Base-by-base conservation (phyloP, 2,113 vertebrate species). In the Sylvia atricapilla region DNA sequence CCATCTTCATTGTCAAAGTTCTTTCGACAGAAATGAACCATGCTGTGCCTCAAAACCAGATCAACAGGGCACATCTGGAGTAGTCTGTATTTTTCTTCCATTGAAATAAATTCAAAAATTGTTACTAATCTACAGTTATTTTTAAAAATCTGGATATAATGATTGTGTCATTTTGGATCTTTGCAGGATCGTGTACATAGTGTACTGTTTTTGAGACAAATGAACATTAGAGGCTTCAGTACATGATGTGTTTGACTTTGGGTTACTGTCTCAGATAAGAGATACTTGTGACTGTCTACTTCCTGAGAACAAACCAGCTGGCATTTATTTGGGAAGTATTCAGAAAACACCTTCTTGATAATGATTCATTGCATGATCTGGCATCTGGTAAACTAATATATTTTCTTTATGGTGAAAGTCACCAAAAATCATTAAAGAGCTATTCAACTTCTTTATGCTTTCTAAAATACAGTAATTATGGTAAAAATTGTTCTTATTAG, bases 241-340 rank as follows among this genome's bases (percentile, higher is more conserved):
- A 89, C 88, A 47, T 94, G 93, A 95, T 88, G 20, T 87, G 69
- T 97, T 95, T 97, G 96, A 97, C 94, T 96, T 94, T 49, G n/a
- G 59, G 80, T 89, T 91, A 52, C 83, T 85, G 84, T 92, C 86
- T 96, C 79, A 72, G 84, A 73, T 56, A 89, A 89, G 90, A 96
- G 90, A 87, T 95, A 90, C 92, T 69, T 94, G 59, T 81, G 94
- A 94, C 92, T 94, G 80, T 90, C 89, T 96, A 72, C 53, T 83
- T 91, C 69, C 92, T 96, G 86, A 94, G 91, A 97, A 97, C 93
- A 97, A 97, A 96, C 84, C 97, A 97, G 96, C 96, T 98, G 97
- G 86, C 95, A 96, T 98, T 98, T 98, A 91, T 97, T 97, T 95
- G 97, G 93, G 75, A 94, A 96, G 73, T 46, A 47, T 95, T 96